Percentiles rank a stretch among this genome's conserved stretches.
Evolutionary conservation across 2,888 invertebrate species (phyloP).

Genomic region (Laspeyria flexula): DNA sequence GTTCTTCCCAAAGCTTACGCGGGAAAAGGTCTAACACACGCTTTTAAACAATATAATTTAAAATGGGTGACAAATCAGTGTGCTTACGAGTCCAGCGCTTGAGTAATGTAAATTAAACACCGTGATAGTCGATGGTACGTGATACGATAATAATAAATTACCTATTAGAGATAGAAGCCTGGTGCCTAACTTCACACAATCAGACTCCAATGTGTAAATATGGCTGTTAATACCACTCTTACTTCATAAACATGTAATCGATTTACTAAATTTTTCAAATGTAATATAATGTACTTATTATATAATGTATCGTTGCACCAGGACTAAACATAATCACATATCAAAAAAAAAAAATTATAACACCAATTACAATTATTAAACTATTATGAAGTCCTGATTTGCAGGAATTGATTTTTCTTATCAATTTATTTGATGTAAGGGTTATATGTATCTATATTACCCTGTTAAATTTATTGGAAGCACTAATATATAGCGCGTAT

Average conservation of each 20-base stretch:
- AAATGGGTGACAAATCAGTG: too few species aligned
- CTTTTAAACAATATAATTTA: too few species aligned
- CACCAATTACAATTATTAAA: background rate
- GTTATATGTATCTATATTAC: background rate
- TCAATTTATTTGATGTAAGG: constrained; percentile 11
- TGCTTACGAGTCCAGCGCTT: too few species aligned
- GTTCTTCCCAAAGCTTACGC: too few species aligned
- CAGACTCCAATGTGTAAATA: background rate
- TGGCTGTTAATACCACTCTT: background rate
- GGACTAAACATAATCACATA: constrained; percentile 2
- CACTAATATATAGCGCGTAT: constrained; percentile 23
- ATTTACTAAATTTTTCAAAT: too few species aligned
- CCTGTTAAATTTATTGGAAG: constrained; percentile 29
- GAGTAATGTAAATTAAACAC: background rate
- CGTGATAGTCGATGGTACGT: constrained; percentile 1
- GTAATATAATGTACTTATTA: background rate
- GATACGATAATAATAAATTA: constrained; percentile 3
- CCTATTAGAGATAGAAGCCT: background rate
- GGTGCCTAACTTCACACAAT: background rate
- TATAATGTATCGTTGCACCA: background rate
- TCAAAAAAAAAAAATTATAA: constrained; percentile 1
- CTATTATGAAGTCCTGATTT: constrained; percentile 15
- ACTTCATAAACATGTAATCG: background rate
- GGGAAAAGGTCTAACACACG: too few species aligned
- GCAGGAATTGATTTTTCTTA: constrained; percentile 41